Evolutionary conservation across 2,888 invertebrate genomes (phyloP).

Genomic region (Lagria hirta): DNA sequence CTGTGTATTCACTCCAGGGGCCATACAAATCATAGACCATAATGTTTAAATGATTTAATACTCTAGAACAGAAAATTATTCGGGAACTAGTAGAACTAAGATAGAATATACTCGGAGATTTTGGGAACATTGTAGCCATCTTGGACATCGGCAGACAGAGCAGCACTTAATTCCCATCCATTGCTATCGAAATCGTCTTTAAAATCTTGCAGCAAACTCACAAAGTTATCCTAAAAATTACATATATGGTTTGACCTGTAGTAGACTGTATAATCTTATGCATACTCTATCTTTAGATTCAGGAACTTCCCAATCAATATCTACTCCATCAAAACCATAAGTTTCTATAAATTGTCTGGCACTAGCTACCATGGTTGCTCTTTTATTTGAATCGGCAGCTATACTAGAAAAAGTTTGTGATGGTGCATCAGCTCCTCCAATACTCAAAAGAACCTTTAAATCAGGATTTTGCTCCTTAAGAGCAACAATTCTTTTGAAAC

Average conservation of each 20-base stretch:
- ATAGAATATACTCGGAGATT: slow-evolving; percentile 33
- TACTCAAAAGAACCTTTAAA: slow-evolving; percentile 60
- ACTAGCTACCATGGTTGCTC: slow-evolving; percentile 59
- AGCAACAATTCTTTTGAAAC: slow-evolving; percentile 57
- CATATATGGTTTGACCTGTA: no score
- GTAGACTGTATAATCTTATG: no score
- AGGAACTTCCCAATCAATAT: slow-evolving; percentile 73
- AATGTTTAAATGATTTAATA: no score
- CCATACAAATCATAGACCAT: no score
- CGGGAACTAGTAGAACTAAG: neutral
- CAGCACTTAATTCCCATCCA: slow-evolving; percentile 32
- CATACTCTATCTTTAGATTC: slow-evolving; percentile 57
- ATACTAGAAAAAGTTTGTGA: slow-evolving; percentile 45
- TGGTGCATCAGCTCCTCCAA: slow-evolving; percentile 56
- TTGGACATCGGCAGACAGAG: slow-evolving; percentile 29
- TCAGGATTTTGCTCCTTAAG: slow-evolving; percentile 57
- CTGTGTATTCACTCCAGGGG: no score
- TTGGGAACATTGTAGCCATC: slow-evolving; percentile 34
- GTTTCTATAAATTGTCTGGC: slow-evolving; percentile 57
- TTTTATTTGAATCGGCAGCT: slow-evolving; percentile 50
- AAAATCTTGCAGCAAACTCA: slow-evolving; percentile 57
- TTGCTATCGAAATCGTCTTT: slow-evolving; percentile 28
- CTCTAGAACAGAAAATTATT: no score
- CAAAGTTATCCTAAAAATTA: slow-evolving; percentile 13
- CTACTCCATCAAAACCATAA: slow-evolving; percentile 67